Base-by-base conservation (phyloP, 2,888 invertebrate species). In the Microplitis manilae region DNA sequence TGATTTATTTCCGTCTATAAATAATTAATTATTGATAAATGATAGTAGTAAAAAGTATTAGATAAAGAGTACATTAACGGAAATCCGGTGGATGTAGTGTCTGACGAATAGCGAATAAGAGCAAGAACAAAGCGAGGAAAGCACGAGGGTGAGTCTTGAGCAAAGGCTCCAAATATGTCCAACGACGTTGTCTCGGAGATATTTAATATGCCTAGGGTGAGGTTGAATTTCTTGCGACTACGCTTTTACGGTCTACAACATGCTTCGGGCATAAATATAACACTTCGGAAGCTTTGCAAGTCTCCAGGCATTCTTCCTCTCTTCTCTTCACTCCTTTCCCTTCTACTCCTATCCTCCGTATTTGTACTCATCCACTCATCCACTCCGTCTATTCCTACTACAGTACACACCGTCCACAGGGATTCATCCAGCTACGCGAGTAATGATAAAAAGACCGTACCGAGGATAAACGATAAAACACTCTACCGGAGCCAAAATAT, bases 211-310 rank as follows among this genome's bases (percentile, higher is more conserved):
- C 39, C 39, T 17, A 17, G 41, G 68, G 41, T 68, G 41, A 41
- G 68, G 41, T 68, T 15, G 15, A 41, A 41, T 68, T 68, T 68
- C 39, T 39, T 68, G 17, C 15, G 15, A 7, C 81, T 79, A 70
- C 79, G 76, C 77, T 41, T 75, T 81, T 80, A 79, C 77, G 73
- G 79, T 81, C 79, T 41, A 77, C 50, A 50, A 50, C 50, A 50
- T 50, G 50, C 50, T 50, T 50, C 50, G 50, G 50, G 50, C 50
- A 50, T 50, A 50, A 50, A 50, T 50, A 50, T 50, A 50, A 50
- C 50, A 50, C 50, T 50, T 50, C 13, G 50, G 50, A 50, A 50
- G 50, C 50, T 50, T 50, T 13, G 68, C 41, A 6, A 73, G 73
- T 64, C n/a, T 62, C 9, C 40, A 39, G 67, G 65, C 64, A 17